Base-by-base conservation (phyloP, 2,113 vertebrate species). In the Gorilla gorilla region DNA sequence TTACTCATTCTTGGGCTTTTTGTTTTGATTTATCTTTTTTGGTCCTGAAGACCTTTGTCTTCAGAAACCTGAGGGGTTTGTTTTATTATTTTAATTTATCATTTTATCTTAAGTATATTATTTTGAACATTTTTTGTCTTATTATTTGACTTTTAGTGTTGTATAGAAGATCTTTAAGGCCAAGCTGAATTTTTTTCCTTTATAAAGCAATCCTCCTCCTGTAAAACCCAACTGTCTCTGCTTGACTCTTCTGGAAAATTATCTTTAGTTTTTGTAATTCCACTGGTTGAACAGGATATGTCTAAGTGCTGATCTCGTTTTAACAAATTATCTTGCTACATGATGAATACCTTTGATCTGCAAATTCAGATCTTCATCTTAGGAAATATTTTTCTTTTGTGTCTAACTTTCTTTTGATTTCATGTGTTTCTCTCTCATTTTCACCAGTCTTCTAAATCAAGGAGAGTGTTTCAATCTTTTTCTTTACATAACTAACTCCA, bases 341-440 rank as follows among this genome's bases (percentile, higher is more conserved):
- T 35, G 75, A 79, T 48, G 38, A 83, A 87, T 8, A 91, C 9
- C 10, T 90, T 75, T 57, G 32, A 96, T 80, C 40, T 96, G n/a
- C 1, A 95, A 85, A 55, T 82, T 92, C 18, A 87, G 59, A 93
- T 90, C 40, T 88, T 78, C 43, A 88, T 23, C 45, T 85, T 32
- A 57, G 64, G 20, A 91, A 38, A 16, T 59, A 76, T 8, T 95
- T 96, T 93, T 93, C 48, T 68, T 40, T 20, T 79, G 64, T 70
- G 11, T 25, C 25, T 86, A 90, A 70, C 6, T 94, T 83, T 88
- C 50, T 93, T 95, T 98, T 59, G 75, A 66, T 89, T 85, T 91
- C 11, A 59, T 5, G 1, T 76, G 32, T 12, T 85, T 94, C 59
- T 95, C 27, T 90, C 82, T 91, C 8, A 23, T 94, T 93, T 91